phyloP scores from a whole-genome alignment of 1,140 invertebrate genomes.

The Solenopsis invicta region DNA sequence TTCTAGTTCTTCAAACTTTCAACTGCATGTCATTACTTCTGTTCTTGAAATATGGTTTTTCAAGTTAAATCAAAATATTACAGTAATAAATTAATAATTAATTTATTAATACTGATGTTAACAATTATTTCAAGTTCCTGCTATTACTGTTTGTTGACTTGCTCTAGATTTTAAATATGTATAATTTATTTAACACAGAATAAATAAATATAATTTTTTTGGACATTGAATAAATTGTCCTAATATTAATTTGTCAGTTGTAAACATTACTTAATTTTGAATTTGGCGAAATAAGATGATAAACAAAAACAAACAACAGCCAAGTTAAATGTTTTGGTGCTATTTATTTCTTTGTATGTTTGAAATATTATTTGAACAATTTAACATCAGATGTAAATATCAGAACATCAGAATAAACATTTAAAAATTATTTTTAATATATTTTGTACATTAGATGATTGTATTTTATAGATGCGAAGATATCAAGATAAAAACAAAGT shows the following conservation, averaged over 20 bases:
- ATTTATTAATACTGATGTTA: too few species aligned
- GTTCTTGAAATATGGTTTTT: too few species aligned
- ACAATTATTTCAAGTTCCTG: too few species aligned
- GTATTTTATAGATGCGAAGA: constrained; percentile 89
- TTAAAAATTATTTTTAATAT: constrained; percentile 9
- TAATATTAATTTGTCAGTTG: not conserved
- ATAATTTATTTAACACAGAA: not conserved
- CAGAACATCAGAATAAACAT: not conserved
- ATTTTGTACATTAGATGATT: constrained; percentile 43
- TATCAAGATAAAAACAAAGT: constrained; percentile 90
- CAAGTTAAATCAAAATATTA: too few species aligned
- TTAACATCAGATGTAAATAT: not conserved
- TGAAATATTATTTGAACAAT: not conserved
- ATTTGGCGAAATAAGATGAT: not conserved
- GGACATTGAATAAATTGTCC: not conserved
- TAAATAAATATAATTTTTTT: not conserved
- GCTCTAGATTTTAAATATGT: too few species aligned
- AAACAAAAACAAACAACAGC: not conserved
- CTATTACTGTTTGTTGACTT: too few species aligned
- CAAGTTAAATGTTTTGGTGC: not conserved
- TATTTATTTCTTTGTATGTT: not conserved
- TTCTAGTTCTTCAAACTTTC: too few species aligned
- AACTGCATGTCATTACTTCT: too few species aligned
- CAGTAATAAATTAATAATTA: too few species aligned
- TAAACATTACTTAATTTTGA: not conserved